Evolutionary conservation across 2,113 vertebrate genomes (phyloP).

Genomic region (Ceratotherium simum): DNA sequence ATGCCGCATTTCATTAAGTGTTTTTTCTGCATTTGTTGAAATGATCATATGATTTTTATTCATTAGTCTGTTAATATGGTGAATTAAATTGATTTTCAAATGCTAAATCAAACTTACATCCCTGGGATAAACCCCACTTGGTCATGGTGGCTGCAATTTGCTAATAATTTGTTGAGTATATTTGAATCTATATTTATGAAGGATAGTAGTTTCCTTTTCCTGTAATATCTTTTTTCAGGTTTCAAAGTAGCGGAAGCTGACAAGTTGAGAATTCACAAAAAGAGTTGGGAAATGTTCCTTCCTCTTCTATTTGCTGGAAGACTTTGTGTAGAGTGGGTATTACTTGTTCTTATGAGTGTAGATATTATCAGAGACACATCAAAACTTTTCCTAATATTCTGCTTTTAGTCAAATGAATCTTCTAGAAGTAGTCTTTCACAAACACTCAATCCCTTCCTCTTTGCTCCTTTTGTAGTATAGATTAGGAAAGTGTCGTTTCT

Average conservation of each 20-base stretch:
- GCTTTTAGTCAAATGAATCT: neutral
- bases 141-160: neutral
- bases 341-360: neutral
- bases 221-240: neutral
- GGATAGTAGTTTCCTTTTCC: neutral
- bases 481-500: neutral
- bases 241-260: neutral
- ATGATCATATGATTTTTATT: neutral
- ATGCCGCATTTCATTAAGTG: neutral
- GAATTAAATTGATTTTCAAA: slow-evolving; percentile 29
- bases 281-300: neutral
- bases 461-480: neutral
- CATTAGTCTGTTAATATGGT: neutral
- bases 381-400: neutral
- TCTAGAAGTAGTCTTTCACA: neutral
- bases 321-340: neutral
- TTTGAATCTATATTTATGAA: neutral
- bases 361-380: neutral
- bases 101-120: neutral
- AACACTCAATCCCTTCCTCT: neutral
- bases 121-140: neutral
- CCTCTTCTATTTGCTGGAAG: neutral
- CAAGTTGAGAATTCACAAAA: neutral
- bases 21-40: neutral
- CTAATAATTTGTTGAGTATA: neutral